These are phyloP conservation scores for Siniperca knerii DNA, from an alignment of 2,113 vertebrate genomes.

Conservation along the genomic window DNA sequence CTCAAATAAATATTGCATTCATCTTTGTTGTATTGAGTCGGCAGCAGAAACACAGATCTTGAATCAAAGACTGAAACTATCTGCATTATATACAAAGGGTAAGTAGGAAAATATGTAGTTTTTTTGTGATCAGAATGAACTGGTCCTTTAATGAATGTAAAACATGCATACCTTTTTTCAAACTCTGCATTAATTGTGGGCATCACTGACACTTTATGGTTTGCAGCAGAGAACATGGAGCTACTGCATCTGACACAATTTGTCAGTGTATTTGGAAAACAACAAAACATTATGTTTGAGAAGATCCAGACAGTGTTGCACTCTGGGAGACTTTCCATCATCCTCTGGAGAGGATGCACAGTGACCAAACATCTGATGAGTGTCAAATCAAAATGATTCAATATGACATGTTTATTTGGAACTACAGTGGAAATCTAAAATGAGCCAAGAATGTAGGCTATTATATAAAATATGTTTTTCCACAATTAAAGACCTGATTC, in stretches of 20 bases:
- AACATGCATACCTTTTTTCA: neutral
- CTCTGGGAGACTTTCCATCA: constrained; percentile 50
- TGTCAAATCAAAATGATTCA: constrained; percentile 52
- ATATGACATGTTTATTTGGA: constrained; percentile 57
- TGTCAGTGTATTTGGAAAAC: constrained; percentile 28
- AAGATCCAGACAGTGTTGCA: constrained; percentile 53
- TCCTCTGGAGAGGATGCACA: constrained; percentile 53
- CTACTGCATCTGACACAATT: constrained; percentile 13
- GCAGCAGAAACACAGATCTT: neutral
- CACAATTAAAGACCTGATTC: neutral
- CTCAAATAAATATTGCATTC: neutral
- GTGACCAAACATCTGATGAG: constrained; percentile 30
- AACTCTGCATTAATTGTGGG: neutral
- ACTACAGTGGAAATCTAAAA: constrained; percentile 26
- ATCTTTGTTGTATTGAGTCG: neutral
- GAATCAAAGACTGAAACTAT: neutral
- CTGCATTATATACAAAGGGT: neutral
- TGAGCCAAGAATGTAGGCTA: constrained; percentile 20
- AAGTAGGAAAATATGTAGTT: neutral
- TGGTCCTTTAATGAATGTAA: neutral
- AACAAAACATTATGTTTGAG: constrained; percentile 5
- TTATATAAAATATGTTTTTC: constrained; percentile 37
- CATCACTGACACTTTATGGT: neutral
- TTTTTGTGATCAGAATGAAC: neutral
- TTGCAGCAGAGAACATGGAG: neutral